Evolutionary conservation across 2,888 invertebrate species (phyloP).

Genomic region (Tinea semifulvella): DNA sequence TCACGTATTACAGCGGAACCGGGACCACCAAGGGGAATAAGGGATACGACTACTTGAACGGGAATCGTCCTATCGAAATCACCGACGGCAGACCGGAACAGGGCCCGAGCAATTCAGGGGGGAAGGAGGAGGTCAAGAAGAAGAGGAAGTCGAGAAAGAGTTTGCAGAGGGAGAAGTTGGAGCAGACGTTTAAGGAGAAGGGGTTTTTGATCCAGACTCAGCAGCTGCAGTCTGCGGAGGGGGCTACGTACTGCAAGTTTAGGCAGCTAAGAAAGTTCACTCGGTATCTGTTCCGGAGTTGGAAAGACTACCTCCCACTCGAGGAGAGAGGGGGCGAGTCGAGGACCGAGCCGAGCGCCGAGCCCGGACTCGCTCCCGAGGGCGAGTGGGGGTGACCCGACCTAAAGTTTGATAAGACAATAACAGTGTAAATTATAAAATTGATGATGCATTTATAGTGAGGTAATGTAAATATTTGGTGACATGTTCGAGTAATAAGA

Average conservation of each 20-base stretch:
- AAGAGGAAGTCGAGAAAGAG: slow-evolving; percentile 84
- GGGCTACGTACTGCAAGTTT: slow-evolving; percentile 94
- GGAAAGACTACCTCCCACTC: slow-evolving; percentile 90
- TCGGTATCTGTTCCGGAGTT: slow-evolving; percentile 88
- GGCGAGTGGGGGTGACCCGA: slow-evolving; percentile 2
- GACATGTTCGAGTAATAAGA: no score
- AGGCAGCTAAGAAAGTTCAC: slow-evolving; percentile 91
- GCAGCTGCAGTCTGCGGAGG: slow-evolving; percentile 91
- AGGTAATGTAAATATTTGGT: no score
- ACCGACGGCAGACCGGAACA: slow-evolving; percentile 24
- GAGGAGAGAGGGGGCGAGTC: slow-evolving; percentile 33
- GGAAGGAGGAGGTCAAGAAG: slow-evolving; percentile 58
- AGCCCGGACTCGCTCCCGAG: slow-evolving; percentile 19
- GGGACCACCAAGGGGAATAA: slow-evolving; percentile 81
- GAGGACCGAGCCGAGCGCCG: slow-evolving; percentile 20
- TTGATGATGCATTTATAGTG: no score
- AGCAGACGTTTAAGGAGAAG: slow-evolving; percentile 92
- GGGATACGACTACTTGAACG: slow-evolving; percentile 80
- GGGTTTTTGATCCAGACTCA: slow-evolving; percentile 94
- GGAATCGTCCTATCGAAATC: slow-evolving; percentile 70
- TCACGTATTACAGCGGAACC: slow-evolving; percentile 86
- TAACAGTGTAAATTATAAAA: no score
- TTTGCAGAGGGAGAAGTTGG: slow-evolving; percentile 86
- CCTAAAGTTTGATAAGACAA: no score
- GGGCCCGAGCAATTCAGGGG: slow-evolving; percentile 25